Conservation (phyloP, 2,888 invertebrate genomes). For the Synanthedon tipuliformis region DNA sequence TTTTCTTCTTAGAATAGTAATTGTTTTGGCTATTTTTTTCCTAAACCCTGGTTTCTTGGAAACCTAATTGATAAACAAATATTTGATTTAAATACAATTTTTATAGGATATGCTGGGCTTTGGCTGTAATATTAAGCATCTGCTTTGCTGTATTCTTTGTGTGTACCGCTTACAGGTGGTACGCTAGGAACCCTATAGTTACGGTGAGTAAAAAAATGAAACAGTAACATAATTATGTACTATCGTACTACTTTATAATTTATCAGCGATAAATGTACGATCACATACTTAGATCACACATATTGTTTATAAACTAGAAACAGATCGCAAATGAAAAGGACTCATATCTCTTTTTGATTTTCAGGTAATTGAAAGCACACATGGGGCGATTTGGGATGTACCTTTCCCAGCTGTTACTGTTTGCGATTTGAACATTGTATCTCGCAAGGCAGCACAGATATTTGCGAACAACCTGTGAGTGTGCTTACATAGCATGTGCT, state of each 20-base stretch:
- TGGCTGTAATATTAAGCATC: constrained; percentile 67
- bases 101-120: constrained; percentile 67
- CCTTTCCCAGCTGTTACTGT: constrained; percentile 75
- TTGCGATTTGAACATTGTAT: constrained; percentile 72
- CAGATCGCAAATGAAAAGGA: too few species aligned
- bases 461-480: constrained; percentile 68
- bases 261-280: too few species aligned
- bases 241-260: too few species aligned
- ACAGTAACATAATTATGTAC: too few species aligned
- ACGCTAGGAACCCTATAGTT: constrained; percentile 70
- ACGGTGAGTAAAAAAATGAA: constrained; percentile 50
- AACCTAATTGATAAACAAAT: too few species aligned
- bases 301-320: too few species aligned
- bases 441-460: constrained; percentile 45
- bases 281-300: too few species aligned
- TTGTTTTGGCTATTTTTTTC: too few species aligned
- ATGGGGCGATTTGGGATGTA: constrained; percentile 75
- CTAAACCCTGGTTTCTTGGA: too few species aligned
- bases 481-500: neutral
- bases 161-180: constrained; percentile 70
- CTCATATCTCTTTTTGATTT: constrained; percentile 5
- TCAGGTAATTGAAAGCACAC: constrained; percentile 70
- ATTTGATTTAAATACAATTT: constrained; percentile 3
- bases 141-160: constrained; percentile 67
- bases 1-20: too few species aligned